Evolutionary conservation across 53 echinoderm and acorn worm genomes (phyloP).

Genomic region (Holothuria leucospilota): DNA sequence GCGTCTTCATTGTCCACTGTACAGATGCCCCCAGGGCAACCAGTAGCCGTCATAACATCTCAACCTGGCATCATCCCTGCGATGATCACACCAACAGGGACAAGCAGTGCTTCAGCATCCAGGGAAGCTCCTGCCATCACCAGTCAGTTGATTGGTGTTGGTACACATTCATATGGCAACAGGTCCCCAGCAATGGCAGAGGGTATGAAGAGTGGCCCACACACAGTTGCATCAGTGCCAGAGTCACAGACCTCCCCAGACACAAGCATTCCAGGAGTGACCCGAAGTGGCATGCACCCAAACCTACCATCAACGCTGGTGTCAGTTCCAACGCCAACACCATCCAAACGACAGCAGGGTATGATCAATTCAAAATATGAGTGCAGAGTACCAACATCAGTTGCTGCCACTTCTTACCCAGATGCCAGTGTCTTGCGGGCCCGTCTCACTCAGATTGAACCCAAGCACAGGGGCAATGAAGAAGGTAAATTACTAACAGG

Average conservation of each 20-base stretch:
- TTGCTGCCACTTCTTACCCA: conserved; percentile 72
- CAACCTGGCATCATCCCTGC: conserved; percentile 3
- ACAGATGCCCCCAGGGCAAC: conserved; percentile 9
- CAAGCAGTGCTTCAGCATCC: conserved; percentile 35
- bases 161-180: conserved; percentile 23
- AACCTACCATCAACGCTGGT: conserved; percentile 58
- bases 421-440: conserved; percentile 93
- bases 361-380: neutral
- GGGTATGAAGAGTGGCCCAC: conserved; percentile 48
- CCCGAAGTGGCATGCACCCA: conserved; percentile 41
- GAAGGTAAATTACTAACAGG: conserved; percentile 28
- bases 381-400: conserved; percentile 81
- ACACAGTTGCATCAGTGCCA: conserved; percentile 35
- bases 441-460: conserved; percentile 63
- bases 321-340: conserved; percentile 49
- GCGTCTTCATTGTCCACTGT: conserved; percentile 2
- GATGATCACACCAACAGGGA: conserved; percentile 9
- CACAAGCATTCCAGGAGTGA: conserved; percentile 25
- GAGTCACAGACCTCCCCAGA: conserved; percentile 39
- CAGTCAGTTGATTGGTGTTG: conserved; percentile 49
- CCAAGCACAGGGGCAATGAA: conserved; percentile 57
- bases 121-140: conserved; percentile 70
- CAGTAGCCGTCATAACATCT: conserved; percentile 17
- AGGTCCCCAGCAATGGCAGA: conserved; percentile 41
- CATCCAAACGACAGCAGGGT: conserved; percentile 30